Evolutionary conservation across 2,888 invertebrate genomes (phyloP), one percentile per base, ranked within the genome.

Genomic region (Ornithoptera alexandrae): DNA sequence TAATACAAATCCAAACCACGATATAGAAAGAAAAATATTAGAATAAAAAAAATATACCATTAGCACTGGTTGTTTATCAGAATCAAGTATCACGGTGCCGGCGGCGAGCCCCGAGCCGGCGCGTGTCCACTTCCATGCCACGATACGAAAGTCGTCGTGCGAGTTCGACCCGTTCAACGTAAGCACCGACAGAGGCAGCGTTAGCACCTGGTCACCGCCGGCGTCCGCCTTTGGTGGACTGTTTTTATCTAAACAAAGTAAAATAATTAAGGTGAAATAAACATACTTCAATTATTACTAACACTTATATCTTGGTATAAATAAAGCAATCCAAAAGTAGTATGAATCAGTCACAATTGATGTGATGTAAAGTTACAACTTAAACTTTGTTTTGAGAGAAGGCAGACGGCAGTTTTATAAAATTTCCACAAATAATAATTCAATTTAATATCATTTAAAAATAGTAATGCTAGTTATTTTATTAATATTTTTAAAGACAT

Each of bases 191-290:
- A 95, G 88, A 0, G 98, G 98, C 65, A 97, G 89, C 61, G 95
- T 93, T 0, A 98, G 90, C 20, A 95, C 95, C 81, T 95, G 95
- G 87, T 98, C 97, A 0, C 96, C 97, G 8, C 98, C 98, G 1
- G 97, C 98, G 82, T 97, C 95, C 0, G 98, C 98, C 79, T 96
- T 95, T 0, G 98, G 98, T 7, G 97, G 94, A 71, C 96, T 96
- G 90, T 98, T 98, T 86, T 96, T 95, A 86, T 97, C 98, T 98
- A 84, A 15, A 39, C 18, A 0, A n/a, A 67, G 8, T 30, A 30
- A 18, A 56, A 24, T 5, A 18, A 17, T 24, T 18, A 18, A 46
- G 0, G 12, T 15, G 12, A 24, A 30, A 10, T 30, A 8, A 12
- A 24, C 4, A 17, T 20, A 7, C 5, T 36, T 60, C 39, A 10